Evolutionary conservation across 2,888 invertebrate genomes (phyloP).

Genomic region (Drosophila gaucha): DNA sequence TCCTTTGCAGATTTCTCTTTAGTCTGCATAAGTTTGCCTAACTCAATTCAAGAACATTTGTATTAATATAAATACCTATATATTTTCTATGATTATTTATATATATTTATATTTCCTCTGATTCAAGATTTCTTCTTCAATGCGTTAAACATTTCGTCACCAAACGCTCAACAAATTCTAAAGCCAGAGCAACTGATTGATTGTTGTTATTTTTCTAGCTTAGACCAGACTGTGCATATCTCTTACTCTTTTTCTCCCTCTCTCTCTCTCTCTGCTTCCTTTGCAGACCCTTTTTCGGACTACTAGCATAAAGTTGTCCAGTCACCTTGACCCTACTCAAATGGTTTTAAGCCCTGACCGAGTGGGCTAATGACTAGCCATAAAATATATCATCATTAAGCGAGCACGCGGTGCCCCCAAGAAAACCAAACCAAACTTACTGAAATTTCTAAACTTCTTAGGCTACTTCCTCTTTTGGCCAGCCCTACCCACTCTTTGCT

Average conservation of each 20-base stretch:
- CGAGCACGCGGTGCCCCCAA: slow-evolving; percentile 10
- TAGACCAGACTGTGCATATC: not conserved
- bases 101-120: too few species aligned
- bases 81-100: too few species aligned
- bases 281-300: slow-evolving; percentile 11
- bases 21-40: too few species aligned
- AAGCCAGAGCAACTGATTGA: slow-evolving; percentile 38
- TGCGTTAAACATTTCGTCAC: not conserved
- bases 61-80: too few species aligned
- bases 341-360: slow-evolving; percentile 38
- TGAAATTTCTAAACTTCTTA: slow-evolving; percentile 37
- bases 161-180: not conserved
- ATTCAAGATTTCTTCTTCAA: too few species aligned
- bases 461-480: not conserved
- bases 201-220: slow-evolving; percentile 40
- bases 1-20: too few species aligned
- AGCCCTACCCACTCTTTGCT: not conserved
- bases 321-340: slow-evolving; percentile 63
- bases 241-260: not conserved
- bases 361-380: slow-evolving; percentile 59
- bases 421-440: slow-evolving; percentile 46
- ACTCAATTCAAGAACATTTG: too few species aligned
- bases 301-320: slow-evolving; percentile 40
- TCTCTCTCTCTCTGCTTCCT: not conserved
- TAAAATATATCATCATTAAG: slow-evolving; percentile 71